phyloP scores from a whole-genome alignment of 2,797 vertebrate genomes.

The Rhinophrynus dorsalis region DNA sequence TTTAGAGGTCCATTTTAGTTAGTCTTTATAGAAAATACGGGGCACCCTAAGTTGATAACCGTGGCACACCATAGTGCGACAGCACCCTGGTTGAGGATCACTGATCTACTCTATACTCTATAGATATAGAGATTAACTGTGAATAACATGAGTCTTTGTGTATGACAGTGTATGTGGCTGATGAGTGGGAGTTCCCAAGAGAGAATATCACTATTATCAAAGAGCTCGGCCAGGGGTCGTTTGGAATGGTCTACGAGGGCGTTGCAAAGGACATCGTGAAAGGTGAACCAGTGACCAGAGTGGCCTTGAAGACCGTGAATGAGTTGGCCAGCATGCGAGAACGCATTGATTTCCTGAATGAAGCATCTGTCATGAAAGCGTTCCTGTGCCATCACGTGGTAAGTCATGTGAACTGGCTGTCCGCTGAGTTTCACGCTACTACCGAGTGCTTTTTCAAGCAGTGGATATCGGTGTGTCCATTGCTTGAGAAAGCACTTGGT shows the following conservation, averaged over 20 bases:
- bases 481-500: no score
- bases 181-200: conserved; percentile 75
- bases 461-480: no score
- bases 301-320: conserved; percentile 77
- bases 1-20: no score
- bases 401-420: conserved; percentile 36
- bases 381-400: conserved; percentile 78
- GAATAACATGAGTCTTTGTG: no score
- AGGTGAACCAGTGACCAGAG: conserved; percentile 62
- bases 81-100: no score
- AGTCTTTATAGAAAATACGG: no score
- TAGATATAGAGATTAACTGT: no score
- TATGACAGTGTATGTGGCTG: conserved; percentile 66
- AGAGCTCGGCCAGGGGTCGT: conserved; percentile 77
- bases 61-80: no score
- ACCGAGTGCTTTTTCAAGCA: no score
- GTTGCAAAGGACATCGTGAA: conserved; percentile 59
- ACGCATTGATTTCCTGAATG: conserved; percentile 74
- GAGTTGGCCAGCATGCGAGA: conserved; percentile 71
- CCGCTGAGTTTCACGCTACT: no score
- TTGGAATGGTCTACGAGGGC: conserved; percentile 79
- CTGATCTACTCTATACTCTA: no score
- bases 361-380: conserved; percentile 78
- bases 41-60: no score
- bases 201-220: conserved; percentile 71